phyloP scores from a whole-genome alignment of 2,797 vertebrate genomes.

The Epinephelus awoara region DNA sequence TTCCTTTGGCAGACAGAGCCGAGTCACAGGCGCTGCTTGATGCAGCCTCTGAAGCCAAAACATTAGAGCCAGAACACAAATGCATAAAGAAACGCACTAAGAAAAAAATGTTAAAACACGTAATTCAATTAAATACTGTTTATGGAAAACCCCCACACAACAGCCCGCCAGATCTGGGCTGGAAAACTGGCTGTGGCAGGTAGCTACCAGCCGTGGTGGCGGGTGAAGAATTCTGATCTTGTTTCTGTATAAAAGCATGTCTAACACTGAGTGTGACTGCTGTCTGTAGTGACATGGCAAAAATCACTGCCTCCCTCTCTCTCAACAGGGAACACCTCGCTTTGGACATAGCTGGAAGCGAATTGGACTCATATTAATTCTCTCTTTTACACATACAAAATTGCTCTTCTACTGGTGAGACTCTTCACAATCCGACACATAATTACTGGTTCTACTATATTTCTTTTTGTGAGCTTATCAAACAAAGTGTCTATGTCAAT shows the following conservation, averaged over 20 bases:
- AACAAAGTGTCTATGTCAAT: neutral
- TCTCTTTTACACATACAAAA: constrained; percentile 11
- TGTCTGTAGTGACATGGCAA: constrained; percentile 60
- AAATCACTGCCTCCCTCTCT: constrained; percentile 28
- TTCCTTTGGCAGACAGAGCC: constrained; percentile 61
- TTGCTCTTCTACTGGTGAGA: neutral
- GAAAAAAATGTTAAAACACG: constrained; percentile 27
- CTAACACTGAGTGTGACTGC: constrained; percentile 44
- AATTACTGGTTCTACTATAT: neutral
- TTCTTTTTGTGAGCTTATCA: neutral
- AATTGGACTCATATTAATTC: constrained; percentile 49
- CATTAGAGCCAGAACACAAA: constrained; percentile 48
- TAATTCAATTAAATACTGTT: constrained; percentile 50
- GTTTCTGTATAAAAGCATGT: constrained; percentile 59
- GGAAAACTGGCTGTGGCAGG: constrained; percentile 40
- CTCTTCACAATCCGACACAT: constrained; percentile 7
- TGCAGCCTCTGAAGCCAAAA: constrained; percentile 60
- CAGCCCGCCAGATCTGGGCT: constrained; percentile 15
- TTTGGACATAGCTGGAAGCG: constrained; percentile 52
- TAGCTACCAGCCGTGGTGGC: constrained; percentile 32
- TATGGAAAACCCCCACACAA: constrained; percentile 37
- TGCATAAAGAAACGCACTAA: constrained; percentile 42
- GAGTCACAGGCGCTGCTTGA: constrained; percentile 61
- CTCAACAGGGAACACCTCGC: constrained; percentile 37
- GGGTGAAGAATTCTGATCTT: constrained; percentile 54